Percentiles rank a stretch among this genome's conserved stretches.
Conservation (phyloP, 2,797 vertebrate genomes). For the Parambassis ranga region DNA sequence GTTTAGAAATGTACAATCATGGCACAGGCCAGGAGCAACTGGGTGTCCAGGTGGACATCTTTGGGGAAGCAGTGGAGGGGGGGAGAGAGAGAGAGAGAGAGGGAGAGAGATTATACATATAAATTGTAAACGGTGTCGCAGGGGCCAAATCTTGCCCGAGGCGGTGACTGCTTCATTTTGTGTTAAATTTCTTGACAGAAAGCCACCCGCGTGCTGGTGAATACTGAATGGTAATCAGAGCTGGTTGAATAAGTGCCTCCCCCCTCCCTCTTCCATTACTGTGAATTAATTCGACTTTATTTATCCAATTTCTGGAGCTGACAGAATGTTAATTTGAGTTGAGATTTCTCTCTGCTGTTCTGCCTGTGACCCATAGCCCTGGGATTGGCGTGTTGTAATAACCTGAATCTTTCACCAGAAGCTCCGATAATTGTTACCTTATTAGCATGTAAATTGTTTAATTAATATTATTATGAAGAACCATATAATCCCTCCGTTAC, state of each 20-base stretch:
- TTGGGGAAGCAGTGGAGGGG: constrained; percentile 18
- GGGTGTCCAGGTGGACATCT: constrained; percentile 67
- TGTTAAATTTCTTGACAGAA: constrained; percentile 87
- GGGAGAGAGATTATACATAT: constrained; percentile 85
- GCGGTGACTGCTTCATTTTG: constrained; percentile 87
- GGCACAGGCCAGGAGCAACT: constrained; percentile 53
- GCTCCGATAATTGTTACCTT: constrained; percentile 99
- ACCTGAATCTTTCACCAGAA: constrained; percentile 99
- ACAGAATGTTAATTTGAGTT: constrained; percentile 99
- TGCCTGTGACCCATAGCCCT: constrained; percentile 90
- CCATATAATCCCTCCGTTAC: constrained; percentile 99
- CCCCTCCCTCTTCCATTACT: constrained; percentile 85
- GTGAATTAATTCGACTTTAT: constrained; percentile 99
- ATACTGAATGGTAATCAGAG: constrained; percentile 95
- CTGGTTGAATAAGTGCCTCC: constrained; percentile 84
- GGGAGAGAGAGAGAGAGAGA: neutral
- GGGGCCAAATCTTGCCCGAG: constrained; percentile 88
- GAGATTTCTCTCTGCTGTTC: constrained; percentile 93
- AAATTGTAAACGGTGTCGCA: constrained; percentile 92
- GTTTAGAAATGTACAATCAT: constrained; percentile 53
- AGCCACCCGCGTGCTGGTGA: constrained; percentile 90
- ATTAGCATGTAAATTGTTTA: constrained; percentile 99
- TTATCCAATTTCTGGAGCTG: constrained; percentile 99
- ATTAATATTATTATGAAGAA: constrained; percentile 99
- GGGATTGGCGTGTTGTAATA: constrained; percentile 99